Percentiles rank a stretch among this genome's conserved stretches.
phyloP scores from a whole-genome alignment of 2,797 vertebrate genomes.

The Chanos chanos region DNA sequence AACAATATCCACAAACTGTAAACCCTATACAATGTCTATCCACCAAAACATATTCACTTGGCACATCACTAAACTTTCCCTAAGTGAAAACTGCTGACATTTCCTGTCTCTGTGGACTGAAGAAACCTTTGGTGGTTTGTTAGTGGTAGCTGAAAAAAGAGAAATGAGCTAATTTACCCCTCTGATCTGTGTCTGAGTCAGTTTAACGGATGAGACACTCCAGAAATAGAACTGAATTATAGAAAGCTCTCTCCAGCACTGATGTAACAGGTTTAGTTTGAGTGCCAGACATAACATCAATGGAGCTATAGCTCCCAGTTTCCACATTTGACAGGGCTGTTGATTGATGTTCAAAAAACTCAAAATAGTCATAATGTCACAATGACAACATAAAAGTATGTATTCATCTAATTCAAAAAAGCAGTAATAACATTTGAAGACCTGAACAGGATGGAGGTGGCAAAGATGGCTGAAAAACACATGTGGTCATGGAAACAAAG shows the following conservation, averaged over 20 bases:
- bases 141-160: constrained; percentile 47
- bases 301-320: background rate
- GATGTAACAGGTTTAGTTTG: constrained; percentile 18
- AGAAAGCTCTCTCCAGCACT: constrained; percentile 19
- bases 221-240: constrained; percentile 17
- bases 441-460: too few relatives aligned
- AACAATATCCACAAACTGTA: too few relatives aligned
- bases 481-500: constrained; percentile 38
- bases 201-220: constrained; percentile 26
- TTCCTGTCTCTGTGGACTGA: constrained; percentile 22
- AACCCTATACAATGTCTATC: too few relatives aligned
- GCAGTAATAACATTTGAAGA: too few relatives aligned
- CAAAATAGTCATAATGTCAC: too few relatives aligned
- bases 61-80: constrained; percentile 18
- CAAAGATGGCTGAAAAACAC: background rate
- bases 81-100: constrained; percentile 4
- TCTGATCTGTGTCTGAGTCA: constrained; percentile 36
- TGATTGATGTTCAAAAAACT: too few relatives aligned
- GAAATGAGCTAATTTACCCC: constrained; percentile 56
- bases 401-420: too few relatives aligned
- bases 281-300: constrained; percentile 2
- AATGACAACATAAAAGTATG: too few relatives aligned
- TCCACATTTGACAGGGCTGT: background rate
- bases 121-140: constrained; percentile 21
- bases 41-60: too few relatives aligned